phyloP scores from a whole-genome alignment of 37 sponge, comb jelly and placozoan genomes.

The Spongia lamella region DNA sequence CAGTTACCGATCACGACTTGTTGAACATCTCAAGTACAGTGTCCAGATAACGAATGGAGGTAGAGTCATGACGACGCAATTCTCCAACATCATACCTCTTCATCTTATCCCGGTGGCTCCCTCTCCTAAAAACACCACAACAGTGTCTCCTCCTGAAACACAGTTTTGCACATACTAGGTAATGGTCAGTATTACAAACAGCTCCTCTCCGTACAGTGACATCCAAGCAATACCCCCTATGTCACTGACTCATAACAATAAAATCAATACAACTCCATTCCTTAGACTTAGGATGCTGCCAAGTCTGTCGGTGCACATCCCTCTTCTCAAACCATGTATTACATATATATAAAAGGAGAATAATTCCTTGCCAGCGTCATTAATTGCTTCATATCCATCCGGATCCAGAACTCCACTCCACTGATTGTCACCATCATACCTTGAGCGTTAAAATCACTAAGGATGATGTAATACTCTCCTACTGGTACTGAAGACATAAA shows the following conservation, averaged over 20 bases:
- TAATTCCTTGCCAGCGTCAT: conserved; percentile 57
- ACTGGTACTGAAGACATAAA: conserved; percentile 15
- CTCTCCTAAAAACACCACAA: conserved; percentile 1
- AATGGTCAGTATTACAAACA: conserved; percentile 36
- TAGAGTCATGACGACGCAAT: too few species aligned
- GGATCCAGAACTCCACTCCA: conserved; percentile 24
- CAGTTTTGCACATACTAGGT: conserved; percentile 22
- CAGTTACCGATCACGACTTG: too few species aligned
- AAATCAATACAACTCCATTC: conserved; percentile 37
- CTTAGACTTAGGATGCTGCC: conserved; percentile 52
- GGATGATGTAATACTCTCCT: conserved; percentile 7
- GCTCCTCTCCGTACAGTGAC: conserved; percentile 16
- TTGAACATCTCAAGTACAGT: too few species aligned
- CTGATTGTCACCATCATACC: conserved; percentile 1
- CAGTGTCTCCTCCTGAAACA: not conserved
- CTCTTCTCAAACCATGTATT: conserved; percentile 45
- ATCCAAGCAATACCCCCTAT: conserved; percentile 30
- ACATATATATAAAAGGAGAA: conserved; percentile 29
- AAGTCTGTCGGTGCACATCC: conserved; percentile 31
- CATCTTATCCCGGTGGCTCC: not conserved
- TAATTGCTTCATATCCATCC: conserved; percentile 34
- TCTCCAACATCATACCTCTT: not conserved
- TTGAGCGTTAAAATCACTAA: conserved; percentile 22
- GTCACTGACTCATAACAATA: conserved; percentile 13
- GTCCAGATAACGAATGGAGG: too few species aligned